Percentiles rank a stretch among this genome's conserved stretches.
Evolutionary conservation across 2,888 invertebrate species (phyloP).

Genomic region (Amphipyra tragopoginis): DNA sequence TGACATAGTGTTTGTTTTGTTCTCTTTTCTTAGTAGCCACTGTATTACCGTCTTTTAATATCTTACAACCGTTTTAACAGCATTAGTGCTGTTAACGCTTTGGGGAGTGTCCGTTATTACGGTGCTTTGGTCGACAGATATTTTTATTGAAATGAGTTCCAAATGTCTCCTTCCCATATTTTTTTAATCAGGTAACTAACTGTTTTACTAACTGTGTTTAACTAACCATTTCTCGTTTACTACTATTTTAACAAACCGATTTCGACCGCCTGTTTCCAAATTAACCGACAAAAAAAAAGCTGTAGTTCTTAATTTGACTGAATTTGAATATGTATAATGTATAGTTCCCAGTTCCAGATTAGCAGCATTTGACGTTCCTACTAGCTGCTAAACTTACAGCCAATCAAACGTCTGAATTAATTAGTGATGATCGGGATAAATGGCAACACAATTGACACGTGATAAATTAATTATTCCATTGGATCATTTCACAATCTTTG

Average conservation of each 20-base stretch:
- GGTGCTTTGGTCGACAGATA: constrained; percentile 49
- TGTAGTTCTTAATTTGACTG: too few relatives aligned
- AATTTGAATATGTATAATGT: too few relatives aligned
- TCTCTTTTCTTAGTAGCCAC: too few relatives aligned
- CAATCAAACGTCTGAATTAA: too few relatives aligned
- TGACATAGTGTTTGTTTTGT: too few relatives aligned
- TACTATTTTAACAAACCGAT: background rate
- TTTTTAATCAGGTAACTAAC: constrained; percentile 44
- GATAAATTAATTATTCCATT: background rate
- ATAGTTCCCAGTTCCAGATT: too few relatives aligned
- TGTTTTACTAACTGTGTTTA: too few relatives aligned
- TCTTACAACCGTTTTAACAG: background rate
- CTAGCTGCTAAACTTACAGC: too few relatives aligned
- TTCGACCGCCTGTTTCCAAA: too few relatives aligned
- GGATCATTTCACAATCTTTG: constrained; percentile 1
- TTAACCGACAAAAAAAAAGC: too few relatives aligned
- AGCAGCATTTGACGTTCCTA: too few relatives aligned
- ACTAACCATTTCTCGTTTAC: constrained; percentile 15
- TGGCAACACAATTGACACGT: constrained; percentile 13
- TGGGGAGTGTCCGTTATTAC: constrained; percentile 47
- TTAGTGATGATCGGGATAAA: background rate
- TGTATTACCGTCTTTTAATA: too few relatives aligned
- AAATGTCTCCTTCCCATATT: constrained; percentile 48
- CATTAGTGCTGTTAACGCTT: constrained; percentile 4
- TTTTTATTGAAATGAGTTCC: constrained; percentile 52